Evolutionary conservation across 2,888 invertebrate species (phyloP).

Genomic region (Drosophila rubida): DNA sequence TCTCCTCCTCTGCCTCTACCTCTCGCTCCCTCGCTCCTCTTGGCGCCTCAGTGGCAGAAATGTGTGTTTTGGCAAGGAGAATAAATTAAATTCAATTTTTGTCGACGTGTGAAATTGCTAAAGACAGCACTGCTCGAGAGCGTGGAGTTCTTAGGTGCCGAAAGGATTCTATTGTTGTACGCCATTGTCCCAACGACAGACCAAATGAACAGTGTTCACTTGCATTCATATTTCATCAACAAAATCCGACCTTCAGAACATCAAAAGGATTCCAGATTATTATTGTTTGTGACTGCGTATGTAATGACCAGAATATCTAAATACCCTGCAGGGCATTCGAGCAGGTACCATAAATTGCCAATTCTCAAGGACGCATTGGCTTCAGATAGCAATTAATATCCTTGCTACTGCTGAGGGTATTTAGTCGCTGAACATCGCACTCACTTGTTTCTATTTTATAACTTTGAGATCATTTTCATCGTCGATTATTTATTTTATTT

Average conservation of each 20-base stretch:
- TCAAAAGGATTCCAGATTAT: background rate
- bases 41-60: too few species aligned
- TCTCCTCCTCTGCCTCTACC: background rate
- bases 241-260: slow-evolving; percentile 6
- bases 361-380: background rate
- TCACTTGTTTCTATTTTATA: background rate
- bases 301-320: slow-evolving; percentile 1
- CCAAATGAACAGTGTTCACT: background rate
- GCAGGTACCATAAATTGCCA: background rate
- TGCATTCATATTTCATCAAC: slow-evolving; percentile 19
- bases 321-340: background rate
- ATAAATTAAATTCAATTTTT: slow-evolving; percentile 74
- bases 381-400: background rate
- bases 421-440: background rate
- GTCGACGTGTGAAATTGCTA: slow-evolving; percentile 70
- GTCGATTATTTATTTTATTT: slow-evolving; percentile 25
- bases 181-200: background rate
- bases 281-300: background rate
- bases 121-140: slow-evolving; percentile 34
- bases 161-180: slow-evolving; percentile 1
- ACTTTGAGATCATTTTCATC: slow-evolving; percentile 1
- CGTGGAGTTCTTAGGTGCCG: background rate
- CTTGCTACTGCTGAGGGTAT: background rate
- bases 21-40: slow-evolving; percentile 29
- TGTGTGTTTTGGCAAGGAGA: slow-evolving; percentile 59